Evolutionary conservation across 1,140 invertebrate genomes (phyloP), one percentile per base, ranked within the genome.

Genomic region (Latrodectus geometricus): DNA sequence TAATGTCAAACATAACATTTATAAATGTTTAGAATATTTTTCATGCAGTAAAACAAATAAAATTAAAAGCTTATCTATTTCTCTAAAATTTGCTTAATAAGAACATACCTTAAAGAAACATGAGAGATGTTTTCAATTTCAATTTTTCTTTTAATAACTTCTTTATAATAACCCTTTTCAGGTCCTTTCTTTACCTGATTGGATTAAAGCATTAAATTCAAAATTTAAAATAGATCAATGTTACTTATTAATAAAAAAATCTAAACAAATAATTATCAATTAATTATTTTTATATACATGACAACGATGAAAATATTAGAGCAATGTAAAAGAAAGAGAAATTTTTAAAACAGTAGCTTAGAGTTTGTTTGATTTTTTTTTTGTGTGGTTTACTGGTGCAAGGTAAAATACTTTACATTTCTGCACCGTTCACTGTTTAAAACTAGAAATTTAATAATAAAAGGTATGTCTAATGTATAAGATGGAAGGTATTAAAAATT

Each of bases 111-210:
- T 68, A 95, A 84, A 8, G 93, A 93, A 17, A 95, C 90, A 77
- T 92, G 91, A 88, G 91, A 91, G 74, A 95, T 93, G 88, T 94
- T 91, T 79, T 93, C 92, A 50, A 95, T 91, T 0, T 92, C 90
- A 65, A 95, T 91, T 88, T 93, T 93, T 88, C 95, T 91, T 90
- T 95, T 95, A 17, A 95, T 90, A 17, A 95, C 92, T 90, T 95
- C 94, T n/a, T 93, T 89, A 70, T 92, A 90, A 89, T 92, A 89
- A 88, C 94, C 92, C 92, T 95, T 92, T 90, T 93, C 86, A 87
- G 92, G 88, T 89, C 94, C 92, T 92, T 94, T 92, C 91, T 95
- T 90, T 88, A 92, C 74, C 87, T 88, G 50, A n/a, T 17, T 65
- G 48, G 20, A 35, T 15, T 73, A 72, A 65, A 66, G 7, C 35